Base-by-base conservation (phyloP, 2,797 vertebrate species). In the Myotis daubentonii region DNA sequence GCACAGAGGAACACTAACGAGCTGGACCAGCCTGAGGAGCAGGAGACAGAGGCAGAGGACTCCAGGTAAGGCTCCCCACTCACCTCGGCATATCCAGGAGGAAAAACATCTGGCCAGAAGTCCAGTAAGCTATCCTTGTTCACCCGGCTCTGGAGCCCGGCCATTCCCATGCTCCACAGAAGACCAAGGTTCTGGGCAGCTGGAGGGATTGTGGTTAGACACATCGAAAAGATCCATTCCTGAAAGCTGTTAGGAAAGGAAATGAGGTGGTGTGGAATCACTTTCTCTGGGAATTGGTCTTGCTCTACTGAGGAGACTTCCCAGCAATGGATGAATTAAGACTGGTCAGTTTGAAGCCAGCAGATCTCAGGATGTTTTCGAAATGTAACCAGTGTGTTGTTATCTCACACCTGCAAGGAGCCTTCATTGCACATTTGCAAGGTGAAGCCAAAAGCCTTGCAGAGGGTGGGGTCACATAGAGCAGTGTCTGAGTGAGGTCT, bases 1-100 rank as follows among this genome's bases (percentile, higher is more conserved):
- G 95, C 99, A 98, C 99, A 99, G 98, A 99, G 98, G 98, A 98
- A 98, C 20, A 98, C 98, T 65, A 98, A 99, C 60, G 99, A 99
- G 62, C 97, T 99, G 98, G 99, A 99, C 25, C 98, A 72, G 25
- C 28, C 28, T 62, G 99, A 99, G 36, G 20, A 23, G 11, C 98
- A 65, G 66, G 98, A 88, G 28, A 70, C 68, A 71, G 97, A 98
- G 78, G 97, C 97, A 15, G 99, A 99, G 70, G 99, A 97, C 91
- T 99, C 98, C 97, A 99, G 99, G 99, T 99, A 98, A 96, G 97
- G 25, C 28, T 76, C 47, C 36, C 25, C 30, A 25, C 33, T 44
- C 15, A 7, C 33, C 16, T 19, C 49, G 65, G 62, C 38, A 36
- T 17, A 33, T 7, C 4, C 76, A 15, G 20, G 47, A 87, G 68